These are phyloP conservation scores for Macrotrachela quadricornifera DNA, from an alignment of 1,140 invertebrate genomes.

Conservation along the genomic window DNA sequence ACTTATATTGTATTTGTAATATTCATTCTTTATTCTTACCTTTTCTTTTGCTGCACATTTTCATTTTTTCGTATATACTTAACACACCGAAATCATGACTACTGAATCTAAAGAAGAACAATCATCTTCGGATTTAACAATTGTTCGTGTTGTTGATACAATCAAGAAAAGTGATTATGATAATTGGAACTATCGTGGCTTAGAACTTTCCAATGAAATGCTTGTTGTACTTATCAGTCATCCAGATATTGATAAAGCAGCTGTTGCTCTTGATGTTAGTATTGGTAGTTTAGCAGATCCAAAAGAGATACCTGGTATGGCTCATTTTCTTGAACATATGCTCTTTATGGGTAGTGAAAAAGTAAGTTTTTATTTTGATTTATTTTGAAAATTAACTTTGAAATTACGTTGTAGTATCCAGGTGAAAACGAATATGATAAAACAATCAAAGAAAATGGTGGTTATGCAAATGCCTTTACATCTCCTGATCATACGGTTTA, in stretches of 20 bases:
- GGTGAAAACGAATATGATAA: slow-evolving; percentile 53
- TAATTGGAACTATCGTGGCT: slow-evolving; percentile 53
- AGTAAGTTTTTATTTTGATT: too few species aligned
- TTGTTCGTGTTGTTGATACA: too few species aligned
- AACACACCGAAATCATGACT: too few species aligned
- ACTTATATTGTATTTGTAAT: too few species aligned
- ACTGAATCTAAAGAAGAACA: too few species aligned
- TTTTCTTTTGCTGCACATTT: too few species aligned
- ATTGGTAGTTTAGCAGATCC: slow-evolving; percentile 56
- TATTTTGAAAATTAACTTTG: too few species aligned
- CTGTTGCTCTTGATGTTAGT: slow-evolving; percentile 46
- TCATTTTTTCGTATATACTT: too few species aligned
- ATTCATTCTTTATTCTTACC: too few species aligned
- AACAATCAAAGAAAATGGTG: slow-evolving; percentile 68
- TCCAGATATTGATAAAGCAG: slow-evolving; percentile 68
- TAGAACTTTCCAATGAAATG: slow-evolving; percentile 59
- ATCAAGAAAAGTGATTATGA: slow-evolving; percentile 58
- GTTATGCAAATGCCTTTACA: slow-evolving; percentile 67
- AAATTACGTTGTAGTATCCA: slow-evolving; percentile 43
- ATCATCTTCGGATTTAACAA: too few species aligned
- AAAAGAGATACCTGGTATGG: slow-evolving; percentile 58
- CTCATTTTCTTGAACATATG: slow-evolving; percentile 96
- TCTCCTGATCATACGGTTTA: slow-evolving; percentile 69
- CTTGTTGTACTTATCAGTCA: slow-evolving; percentile 76
- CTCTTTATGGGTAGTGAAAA: slow-evolving; percentile 68